These are phyloP conservation scores for Bufotes viridis DNA, from an alignment of 2,797 vertebrate species.

Conservation along the genomic window DNA sequence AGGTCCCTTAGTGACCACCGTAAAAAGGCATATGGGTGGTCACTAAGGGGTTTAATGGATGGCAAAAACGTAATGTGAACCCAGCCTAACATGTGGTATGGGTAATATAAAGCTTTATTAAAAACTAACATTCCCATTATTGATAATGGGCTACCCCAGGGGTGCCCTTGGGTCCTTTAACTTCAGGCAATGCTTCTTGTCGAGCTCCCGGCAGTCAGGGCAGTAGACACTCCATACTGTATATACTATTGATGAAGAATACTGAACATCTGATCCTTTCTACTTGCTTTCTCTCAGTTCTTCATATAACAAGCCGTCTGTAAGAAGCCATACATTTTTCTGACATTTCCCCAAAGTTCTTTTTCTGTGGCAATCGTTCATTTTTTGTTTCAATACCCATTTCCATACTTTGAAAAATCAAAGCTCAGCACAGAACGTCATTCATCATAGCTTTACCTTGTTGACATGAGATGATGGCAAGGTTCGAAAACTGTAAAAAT, in stretches of 20 bases:
- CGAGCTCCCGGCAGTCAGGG: background rate
- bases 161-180: too few relatives aligned
- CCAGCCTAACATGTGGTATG: too few relatives aligned
- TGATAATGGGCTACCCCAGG: too few relatives aligned
- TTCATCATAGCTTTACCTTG: background rate
- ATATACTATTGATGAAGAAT: background rate
- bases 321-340: background rate
- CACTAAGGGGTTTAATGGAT: too few relatives aligned
- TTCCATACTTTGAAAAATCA: constrained; percentile 21
- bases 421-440: background rate
- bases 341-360: background rate
- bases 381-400: background rate
- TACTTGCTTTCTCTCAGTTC: background rate
- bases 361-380: background rate
- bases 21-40: too few relatives aligned
- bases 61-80: too few relatives aligned
- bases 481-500: background rate
- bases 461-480: background rate
- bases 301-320: background rate
- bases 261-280: background rate
- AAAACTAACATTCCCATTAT: too few relatives aligned
- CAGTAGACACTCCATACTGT: too few relatives aligned
- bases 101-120: too few relatives aligned
- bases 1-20: too few relatives aligned
- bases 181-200: too few relatives aligned